Percentiles rank a stretch among this genome's conserved stretches.
Evolutionary conservation across 2,113 vertebrate genomes (phyloP).

Genomic region (Tachysurus fulvidraco): DNA sequence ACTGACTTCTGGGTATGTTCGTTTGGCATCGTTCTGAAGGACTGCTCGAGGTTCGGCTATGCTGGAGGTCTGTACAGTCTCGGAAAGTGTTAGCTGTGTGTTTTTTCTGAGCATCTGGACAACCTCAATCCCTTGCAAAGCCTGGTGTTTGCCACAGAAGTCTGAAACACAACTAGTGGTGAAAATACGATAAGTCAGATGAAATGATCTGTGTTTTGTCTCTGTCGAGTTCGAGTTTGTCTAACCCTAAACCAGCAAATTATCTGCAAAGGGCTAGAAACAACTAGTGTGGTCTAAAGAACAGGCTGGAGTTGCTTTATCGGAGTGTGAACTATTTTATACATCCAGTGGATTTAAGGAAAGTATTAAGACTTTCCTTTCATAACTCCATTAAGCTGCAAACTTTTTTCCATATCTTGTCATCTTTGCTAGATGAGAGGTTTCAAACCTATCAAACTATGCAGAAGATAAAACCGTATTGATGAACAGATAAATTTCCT

Average conservation of each 20-base stretch:
- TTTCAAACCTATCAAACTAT: background rate
- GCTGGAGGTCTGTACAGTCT: slow-evolving; percentile 50
- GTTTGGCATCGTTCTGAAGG: slow-evolving; percentile 15
- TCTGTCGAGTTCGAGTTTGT: background rate
- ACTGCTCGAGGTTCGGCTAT: slow-evolving; percentile 4
- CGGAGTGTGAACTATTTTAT: background rate
- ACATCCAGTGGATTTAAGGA: background rate
- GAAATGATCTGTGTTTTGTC: background rate
- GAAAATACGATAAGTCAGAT: background rate
- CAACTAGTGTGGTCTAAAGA: background rate
- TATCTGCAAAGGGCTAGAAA: background rate
- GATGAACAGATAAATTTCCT: background rate
- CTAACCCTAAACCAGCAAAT: no score
- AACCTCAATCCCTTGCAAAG: slow-evolving; percentile 24
- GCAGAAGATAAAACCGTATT: background rate
- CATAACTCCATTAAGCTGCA: background rate
- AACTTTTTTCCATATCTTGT: background rate
- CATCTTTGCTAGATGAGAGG: background rate
- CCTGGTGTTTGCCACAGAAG: background rate
- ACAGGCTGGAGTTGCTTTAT: background rate
- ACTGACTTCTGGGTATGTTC: background rate
- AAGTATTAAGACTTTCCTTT: background rate
- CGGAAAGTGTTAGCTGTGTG: slow-evolving; percentile 7
- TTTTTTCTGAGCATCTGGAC: slow-evolving; percentile 41
- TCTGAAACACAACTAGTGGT: background rate